phyloP scores from a whole-genome alignment of 1,140 invertebrate genomes.

The Cephus cinctus region DNA sequence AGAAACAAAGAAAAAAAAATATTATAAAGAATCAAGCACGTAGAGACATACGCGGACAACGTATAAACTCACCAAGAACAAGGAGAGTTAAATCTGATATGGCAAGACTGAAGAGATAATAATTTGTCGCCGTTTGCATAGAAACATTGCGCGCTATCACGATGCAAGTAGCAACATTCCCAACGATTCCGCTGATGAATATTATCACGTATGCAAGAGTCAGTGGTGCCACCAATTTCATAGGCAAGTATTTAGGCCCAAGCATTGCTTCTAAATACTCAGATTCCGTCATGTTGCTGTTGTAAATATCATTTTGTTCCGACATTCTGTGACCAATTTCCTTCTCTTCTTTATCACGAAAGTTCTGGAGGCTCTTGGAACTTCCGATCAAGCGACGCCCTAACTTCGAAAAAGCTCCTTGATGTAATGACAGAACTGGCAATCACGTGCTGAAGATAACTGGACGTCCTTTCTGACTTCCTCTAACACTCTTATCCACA shows the following conservation, averaged over 20 bases:
- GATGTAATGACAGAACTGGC: no score
- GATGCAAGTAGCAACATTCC: slow-evolving; percentile 85
- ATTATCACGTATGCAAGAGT: slow-evolving; percentile 77
- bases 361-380: no score
- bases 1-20: neutral
- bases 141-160: slow-evolving; percentile 82
- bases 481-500: no score
- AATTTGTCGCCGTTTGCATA: slow-evolving; percentile 87
- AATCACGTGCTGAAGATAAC: no score
- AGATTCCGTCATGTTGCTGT: no score
- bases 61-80: slow-evolving; percentile 66
- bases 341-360: no score
- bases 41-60: neutral
- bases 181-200: slow-evolving; percentile 81
- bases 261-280: slow-evolving; percentile 45
- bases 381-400: no score
- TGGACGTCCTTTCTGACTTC: no score
- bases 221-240: slow-evolving; percentile 60
- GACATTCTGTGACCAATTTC: no score
- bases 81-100: slow-evolving; percentile 74
- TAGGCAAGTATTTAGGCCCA: slow-evolving; percentile 51
- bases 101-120: slow-evolving; percentile 88
- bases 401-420: no score
- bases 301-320: no score
- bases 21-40: neutral